phyloP scores from a whole-genome alignment of 2,113 vertebrate species.

The Lichenostomus cassidix region DNA sequence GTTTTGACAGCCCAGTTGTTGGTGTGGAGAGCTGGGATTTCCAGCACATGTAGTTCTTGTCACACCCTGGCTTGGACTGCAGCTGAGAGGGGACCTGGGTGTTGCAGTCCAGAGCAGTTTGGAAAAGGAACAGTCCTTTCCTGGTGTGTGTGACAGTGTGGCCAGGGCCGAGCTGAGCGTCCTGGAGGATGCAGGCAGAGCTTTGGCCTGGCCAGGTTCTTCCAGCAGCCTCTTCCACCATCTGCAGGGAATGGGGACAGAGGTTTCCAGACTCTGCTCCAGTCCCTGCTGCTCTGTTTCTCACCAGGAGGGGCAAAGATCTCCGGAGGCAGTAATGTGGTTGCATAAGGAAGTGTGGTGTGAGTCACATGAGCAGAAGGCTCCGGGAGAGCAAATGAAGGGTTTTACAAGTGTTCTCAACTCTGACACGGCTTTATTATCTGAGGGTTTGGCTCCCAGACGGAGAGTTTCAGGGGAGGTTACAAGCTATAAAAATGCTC shows the following conservation, averaged over 20 bases:
- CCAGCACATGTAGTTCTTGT: rapidly evolving
- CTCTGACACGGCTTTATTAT: background rate
- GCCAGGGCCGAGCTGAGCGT: background rate
- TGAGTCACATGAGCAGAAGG: background rate
- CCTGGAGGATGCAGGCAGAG: background rate
- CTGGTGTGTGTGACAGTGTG: background rate
- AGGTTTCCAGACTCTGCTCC: background rate
- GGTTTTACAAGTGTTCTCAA: background rate
- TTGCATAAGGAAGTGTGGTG: background rate
- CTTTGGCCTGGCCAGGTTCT: background rate
- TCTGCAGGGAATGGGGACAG: background rate
- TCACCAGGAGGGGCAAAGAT: background rate
- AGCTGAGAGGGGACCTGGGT: background rate
- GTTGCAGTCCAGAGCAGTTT: background rate
- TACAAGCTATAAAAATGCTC: background rate
- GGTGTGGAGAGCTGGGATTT: background rate
- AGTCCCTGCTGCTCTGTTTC: background rate
- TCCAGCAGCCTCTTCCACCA: background rate
- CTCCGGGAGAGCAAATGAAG: background rate
- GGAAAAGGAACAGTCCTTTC: background rate
- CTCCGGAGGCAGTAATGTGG: background rate
- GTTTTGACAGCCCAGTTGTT: background rate
- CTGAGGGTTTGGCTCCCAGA: background rate
- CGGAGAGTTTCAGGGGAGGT: background rate
- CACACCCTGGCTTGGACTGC: background rate